Evolutionary conservation across 2,888 invertebrate genomes (phyloP), one percentile per base, ranked within the genome.

Genomic region (Thymelicus acteon): DNA sequence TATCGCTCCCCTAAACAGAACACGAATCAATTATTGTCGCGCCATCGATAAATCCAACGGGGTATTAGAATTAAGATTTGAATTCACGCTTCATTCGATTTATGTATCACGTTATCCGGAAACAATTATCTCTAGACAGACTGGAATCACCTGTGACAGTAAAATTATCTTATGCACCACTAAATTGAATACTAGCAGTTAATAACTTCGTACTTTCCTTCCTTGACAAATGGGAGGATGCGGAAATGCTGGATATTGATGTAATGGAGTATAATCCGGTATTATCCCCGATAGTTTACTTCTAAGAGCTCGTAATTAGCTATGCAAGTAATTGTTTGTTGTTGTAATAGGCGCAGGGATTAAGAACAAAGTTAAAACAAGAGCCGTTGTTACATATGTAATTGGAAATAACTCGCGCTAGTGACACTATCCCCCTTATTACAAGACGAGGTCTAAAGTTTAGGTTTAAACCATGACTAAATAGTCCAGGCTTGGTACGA

Each of bases 61-160:
- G 39, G 68, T 69, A 73, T 73, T 74, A 72, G 72, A 74, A 71
- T 71, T 80, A 82, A 80, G 79, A 78, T 80, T 84, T 80, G 80
- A 79, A 84, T 84, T 83, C 81, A 76, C 81, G 82, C 79, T 82
- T 80, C 77, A 81, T 83, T 85, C 84, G 85, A 88, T 89, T 90
- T 87, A 89, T 88, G 83, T 80, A 82, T 85, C 86, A 85, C 82
- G 85, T 83, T 82, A 77, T 79, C 81, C 81, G 86, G 88, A 88
- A 88, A 88, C 83, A 83, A 85, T 88, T 86, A 88, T 80, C 78
- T 54, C 52, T 13, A 60, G 70, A 65, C 65, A 71, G 70, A 31
- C 60, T 37, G 70, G 60, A 60, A 31, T 65, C 70, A 71, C 70
- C 70, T 65, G 70, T 71, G 70, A 71, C 70, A 71, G 71, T 71